A percentile compares a stretch with the other conserved stretches of the same genome.
phyloP scores from a whole-genome alignment of 2,888 invertebrate species.

The Drosophila macrospina region DNA sequence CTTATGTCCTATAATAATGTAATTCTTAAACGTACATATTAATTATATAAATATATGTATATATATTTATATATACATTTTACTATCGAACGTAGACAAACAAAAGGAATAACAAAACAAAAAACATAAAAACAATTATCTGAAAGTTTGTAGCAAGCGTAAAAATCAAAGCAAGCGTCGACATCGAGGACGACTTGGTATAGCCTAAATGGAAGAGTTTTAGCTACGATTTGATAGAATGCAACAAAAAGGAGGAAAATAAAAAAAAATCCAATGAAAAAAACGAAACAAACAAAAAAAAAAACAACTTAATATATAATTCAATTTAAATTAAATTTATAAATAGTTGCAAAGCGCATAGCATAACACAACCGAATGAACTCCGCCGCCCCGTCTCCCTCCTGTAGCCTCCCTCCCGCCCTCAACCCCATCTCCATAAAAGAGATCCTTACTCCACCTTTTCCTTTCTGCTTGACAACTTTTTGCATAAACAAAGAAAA shows the following conservation, averaged over 20 bases:
- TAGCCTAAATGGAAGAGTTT: conserved; percentile 57
- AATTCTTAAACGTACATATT: conserved; percentile 77
- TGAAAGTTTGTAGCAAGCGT: conserved; percentile 69
- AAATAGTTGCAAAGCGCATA: conserved; percentile 77
- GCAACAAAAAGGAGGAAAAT: conserved; percentile 44
- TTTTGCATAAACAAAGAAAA: conserved; percentile 49
- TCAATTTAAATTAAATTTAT: conserved; percentile 79
- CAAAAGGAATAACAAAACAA: conserved; percentile 33
- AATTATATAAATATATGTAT: conserved; percentile 68
- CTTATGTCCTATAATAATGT: conserved; percentile 75
- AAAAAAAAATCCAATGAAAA: conserved; percentile 24
- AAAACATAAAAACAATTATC: conserved; percentile 44
- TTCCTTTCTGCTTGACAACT: conserved; percentile 58
- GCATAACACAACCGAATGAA: conserved; percentile 65
- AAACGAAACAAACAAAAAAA: conserved; percentile 17
- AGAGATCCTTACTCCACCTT: background rate
- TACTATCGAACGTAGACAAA: conserved; percentile 75
- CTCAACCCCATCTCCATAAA: background rate
- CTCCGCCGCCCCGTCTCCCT: conserved; percentile 16
- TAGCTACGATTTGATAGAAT: conserved; percentile 61
- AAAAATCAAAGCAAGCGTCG: conserved; percentile 71
- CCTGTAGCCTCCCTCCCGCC: conserved; percentile 3
- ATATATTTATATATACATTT: conserved; percentile 77
- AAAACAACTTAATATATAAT: conserved; percentile 67
- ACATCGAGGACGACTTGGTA: conserved; percentile 39